Conservation (phyloP, 1,140 invertebrate species). For the Eubasilissa regina region DNA sequence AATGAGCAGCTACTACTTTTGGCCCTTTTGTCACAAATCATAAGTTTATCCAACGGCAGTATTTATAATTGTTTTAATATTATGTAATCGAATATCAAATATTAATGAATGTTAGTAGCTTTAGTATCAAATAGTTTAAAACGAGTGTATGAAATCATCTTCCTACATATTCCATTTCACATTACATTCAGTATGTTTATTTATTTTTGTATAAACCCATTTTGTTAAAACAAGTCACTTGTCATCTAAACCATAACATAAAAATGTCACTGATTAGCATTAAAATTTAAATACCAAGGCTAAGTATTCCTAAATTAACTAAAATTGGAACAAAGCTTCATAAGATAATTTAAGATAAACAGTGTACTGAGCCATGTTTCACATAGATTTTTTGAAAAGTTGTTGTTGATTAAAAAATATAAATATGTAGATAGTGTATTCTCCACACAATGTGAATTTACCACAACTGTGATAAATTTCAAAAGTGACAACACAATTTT, state of each 20-base stretch:
- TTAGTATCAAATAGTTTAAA: conserved; percentile 9
- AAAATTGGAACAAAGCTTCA: no score
- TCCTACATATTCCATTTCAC: conserved; percentile 23
- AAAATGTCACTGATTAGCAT: neutral
- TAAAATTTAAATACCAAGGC: conserved; percentile 26
- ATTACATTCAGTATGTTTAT: conserved; percentile 11
- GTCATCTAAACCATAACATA: neutral
- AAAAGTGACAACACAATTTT: no score
- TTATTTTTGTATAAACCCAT: conserved; percentile 19
- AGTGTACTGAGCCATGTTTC: no score
- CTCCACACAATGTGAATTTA: no score
- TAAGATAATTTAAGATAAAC: no score
- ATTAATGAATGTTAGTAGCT: neutral
- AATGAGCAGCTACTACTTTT: no score
- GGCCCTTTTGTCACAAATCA: no score
- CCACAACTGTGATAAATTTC: no score
- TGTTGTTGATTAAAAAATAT: no score
- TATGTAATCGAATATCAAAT: neutral
- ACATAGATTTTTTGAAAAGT: no score
- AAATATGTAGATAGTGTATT: no score
- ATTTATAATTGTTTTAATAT: neutral
- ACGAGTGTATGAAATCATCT: conserved; percentile 21
- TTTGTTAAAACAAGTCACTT: conserved; percentile 7
- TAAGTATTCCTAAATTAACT: conserved; percentile 2
- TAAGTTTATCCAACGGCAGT: no score